Base-by-base conservation (phyloP, 2,797 vertebrate species). In the Gastrophryne carolinensis region DNA sequence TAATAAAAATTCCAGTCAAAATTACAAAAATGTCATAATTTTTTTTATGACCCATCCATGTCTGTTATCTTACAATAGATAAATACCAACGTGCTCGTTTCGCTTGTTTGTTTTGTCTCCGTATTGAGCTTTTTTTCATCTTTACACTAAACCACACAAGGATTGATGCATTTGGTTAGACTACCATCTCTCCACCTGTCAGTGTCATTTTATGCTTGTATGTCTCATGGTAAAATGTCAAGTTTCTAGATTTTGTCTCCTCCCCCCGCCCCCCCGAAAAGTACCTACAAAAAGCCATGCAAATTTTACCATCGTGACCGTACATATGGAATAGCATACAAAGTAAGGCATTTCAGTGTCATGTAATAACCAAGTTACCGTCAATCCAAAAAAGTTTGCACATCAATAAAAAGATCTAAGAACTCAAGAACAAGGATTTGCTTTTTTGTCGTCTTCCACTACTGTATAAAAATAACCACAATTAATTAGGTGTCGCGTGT, bases 261-360 rank as follows among this genome's bases (percentile, higher is more conserved):
- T n/a, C n/a, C n/a, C n/a, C n/a, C n/a, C n/a, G n/a, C n/a, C n/a
- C n/a, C n/a, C n/a, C n/a, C 87, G 89, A 92, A 91, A 90, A 91
- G 94, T 91, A 90, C 90, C 94, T 93, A 92, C 91, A 93, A 89
- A n/a, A 92, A 95, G 93, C 93, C 96, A 98, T 98, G 97, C 97
- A 97, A n/a, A 93, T 95, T 96, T 96, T 97, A 97, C 95, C 96
- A 98, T 96, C 90, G n/a, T 91, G 91, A 90, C 91, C 91, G 92
- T 91, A 92, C 91, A 41, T 91, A 92, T 94, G 94, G 91, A 94
- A 89, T 96, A 95, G 96, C 92, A 94, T 97, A 98, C 95, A 99
- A 98, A 97, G 97, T 99, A 99, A 99, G 98, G 98, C 97, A 99
- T 99, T 97, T 98, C 95, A 94, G 96, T 98, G 96, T 96, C 91